Base-by-base conservation (phyloP, 1,140 invertebrate species). In the Drosophila azteca region DNA sequence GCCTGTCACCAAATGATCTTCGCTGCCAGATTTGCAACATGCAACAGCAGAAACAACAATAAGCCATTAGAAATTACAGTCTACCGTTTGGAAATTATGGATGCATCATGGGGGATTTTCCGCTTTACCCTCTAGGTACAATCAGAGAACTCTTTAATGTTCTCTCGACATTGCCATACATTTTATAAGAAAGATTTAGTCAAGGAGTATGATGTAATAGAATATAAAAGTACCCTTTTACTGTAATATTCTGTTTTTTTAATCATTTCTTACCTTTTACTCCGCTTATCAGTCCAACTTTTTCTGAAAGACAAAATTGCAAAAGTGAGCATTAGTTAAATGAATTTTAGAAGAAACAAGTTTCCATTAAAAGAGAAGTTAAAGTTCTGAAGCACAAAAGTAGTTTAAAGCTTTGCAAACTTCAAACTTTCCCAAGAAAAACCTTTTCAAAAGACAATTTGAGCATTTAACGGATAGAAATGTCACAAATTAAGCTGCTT, bases 241-340 rank as follows among this genome's bases (percentile, higher is more conserved):
- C 13, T 51, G 9, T 24, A 31, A 8, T 9, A 8, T 31, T 17
- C 6, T 26, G 24, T 26, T 26, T 26, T 17, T 5, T 1, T 9
- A 35, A 50, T 8, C 7, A n/a, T 5, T n/a, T 24, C 64, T 43
- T 49, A 69, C 66, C 66, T 69, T 69, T 43, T 50, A 69, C 57
- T 41, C 35, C 57, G 26, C 13, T 41, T 20, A 20, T 17, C 7
- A 29, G 43, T 55, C n/a, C 17, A 41, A 31, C 44, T 3, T 51
- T 6, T 49, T 29, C 66, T 69, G 66, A 15, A 68, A 57, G 15
- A 58, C 24, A 69, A 68, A 57, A 39, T 11, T 20, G 43, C 49
- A 13, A 43, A 52, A 20, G 44, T 57, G 9, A 57, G 58, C 49
- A 69, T 69, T 68, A 69, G 51, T 69, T 44, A 68, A 69, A 48